Base-by-base conservation (phyloP, 2,888 invertebrate genomes). In the Sepiola atlantica region DNA sequence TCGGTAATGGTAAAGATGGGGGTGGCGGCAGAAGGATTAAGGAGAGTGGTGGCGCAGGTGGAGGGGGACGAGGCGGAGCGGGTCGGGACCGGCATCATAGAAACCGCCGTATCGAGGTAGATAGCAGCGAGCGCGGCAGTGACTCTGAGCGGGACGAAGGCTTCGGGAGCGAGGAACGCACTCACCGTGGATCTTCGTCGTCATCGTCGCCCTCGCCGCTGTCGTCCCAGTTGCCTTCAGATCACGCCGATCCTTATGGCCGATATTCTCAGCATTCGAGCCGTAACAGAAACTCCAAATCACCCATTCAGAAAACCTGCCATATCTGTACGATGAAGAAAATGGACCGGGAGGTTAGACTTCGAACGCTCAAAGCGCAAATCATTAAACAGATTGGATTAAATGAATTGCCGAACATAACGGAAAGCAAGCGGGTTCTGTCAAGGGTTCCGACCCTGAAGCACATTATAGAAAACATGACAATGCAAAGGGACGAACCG, bases 391-490 rank as follows among this genome's bases (percentile, higher is more conserved):
- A 93, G 24, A 93, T 61, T 10, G 93, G 93, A 21, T 55, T 93
- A 32, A 61, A 4, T 8, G 61, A 55, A 61, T 35, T 93, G 35
- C 93, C 93, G 57, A 93, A 93, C 55, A 57, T 93, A 8, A 93
- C 93, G n/a, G 35, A n/a, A 45, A 61, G 12, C 14, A 32, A 55
- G 1, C n/a, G 93, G 8, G 32, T 61, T 28, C 21, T 92, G 45
- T 14, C 55, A 20, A 55, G 35, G 20, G 93, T 93, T 1, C 93
- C 93, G 8, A 35, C 57, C 4, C 57, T 93, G 6, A 55, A 57
- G 8, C 93, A 61, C 24, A 55, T 93, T 24, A 93, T 93, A 35
- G 93, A 93, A 21, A 93, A 93, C 32, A 93, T 93, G 93, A 35
- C 57, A 28, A 93, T 93, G 93, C 93, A 93, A 61, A 18, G 24